Evolutionary conservation across 2,113 vertebrate species (phyloP).

Genomic region (Jacana jacana): DNA sequence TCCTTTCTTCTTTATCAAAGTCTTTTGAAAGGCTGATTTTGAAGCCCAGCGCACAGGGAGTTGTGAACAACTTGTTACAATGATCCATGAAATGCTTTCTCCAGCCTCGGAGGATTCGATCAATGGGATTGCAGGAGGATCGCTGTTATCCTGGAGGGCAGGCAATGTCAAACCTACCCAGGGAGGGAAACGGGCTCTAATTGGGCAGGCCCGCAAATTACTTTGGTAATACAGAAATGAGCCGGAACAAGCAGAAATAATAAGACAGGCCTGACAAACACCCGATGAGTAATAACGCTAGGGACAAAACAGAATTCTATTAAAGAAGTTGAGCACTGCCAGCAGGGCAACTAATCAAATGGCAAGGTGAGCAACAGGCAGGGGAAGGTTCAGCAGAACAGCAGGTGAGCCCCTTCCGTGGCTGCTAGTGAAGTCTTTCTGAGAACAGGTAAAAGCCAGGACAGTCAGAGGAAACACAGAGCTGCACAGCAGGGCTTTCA

Average conservation of each 20-base stretch:
- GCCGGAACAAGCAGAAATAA: neutral
- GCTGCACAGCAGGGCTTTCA: neutral
- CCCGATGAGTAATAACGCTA: neutral
- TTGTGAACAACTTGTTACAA: neutral
- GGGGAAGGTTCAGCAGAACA: neutral
- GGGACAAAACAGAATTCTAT: neutral
- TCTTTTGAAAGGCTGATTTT: constrained; percentile 16
- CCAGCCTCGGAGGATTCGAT: neutral
- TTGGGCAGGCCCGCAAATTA: neutral
- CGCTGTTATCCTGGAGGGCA: neutral
- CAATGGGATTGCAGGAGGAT: neutral
- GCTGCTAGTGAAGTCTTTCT: neutral
- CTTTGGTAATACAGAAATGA: neutral
- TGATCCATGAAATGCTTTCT: neutral
- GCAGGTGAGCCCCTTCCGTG: fast-evolving
- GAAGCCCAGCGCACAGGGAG: neutral
- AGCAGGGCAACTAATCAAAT: neutral
- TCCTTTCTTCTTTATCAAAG: constrained; percentile 35
- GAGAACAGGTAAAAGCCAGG: neutral
- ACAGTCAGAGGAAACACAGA: neutral
- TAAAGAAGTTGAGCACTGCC: neutral
- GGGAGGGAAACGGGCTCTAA: neutral
- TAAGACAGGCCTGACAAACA: neutral
- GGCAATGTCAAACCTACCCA: neutral
- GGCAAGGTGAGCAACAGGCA: neutral